Conservation (phyloP, 2,888 invertebrate species). For the Fissipunctia ypsillon region DNA sequence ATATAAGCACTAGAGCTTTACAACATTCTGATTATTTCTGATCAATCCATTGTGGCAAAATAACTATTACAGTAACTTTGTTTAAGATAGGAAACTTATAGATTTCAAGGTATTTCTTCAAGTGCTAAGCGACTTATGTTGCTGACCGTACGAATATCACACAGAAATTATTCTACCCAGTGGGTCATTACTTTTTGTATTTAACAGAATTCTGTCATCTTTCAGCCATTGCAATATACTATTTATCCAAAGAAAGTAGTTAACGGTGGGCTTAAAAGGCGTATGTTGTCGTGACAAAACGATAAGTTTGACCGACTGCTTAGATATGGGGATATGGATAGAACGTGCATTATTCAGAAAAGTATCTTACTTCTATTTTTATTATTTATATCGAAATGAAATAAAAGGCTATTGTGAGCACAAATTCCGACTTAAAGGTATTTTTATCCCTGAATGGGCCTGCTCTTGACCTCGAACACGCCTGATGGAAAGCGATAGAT, state of each 20-base stretch:
- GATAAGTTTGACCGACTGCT: background rate
- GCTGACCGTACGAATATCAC: conserved; percentile 28
- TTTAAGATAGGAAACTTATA: background rate
- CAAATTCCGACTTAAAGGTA: background rate
- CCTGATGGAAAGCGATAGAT: too few relatives aligned
- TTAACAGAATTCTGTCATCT: background rate
- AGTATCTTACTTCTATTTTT: background rate
- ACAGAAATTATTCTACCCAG: conserved; percentile 23
- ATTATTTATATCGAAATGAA: background rate
- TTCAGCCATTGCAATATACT: background rate
- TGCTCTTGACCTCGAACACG: too few relatives aligned
- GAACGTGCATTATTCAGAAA: conserved; percentile 30
- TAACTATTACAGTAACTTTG: background rate
- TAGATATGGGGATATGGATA: conserved; percentile 1
- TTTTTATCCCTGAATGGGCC: too few relatives aligned
- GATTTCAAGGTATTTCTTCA: background rate
- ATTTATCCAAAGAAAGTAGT: background rate
- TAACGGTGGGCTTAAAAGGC: background rate
- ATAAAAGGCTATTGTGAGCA: background rate
- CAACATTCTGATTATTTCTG: background rate
- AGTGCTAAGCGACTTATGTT: conserved; percentile 24
- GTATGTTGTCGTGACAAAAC: background rate
- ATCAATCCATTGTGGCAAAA: background rate
- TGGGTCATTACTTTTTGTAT: background rate
- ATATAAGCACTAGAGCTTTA: background rate